Base-by-base conservation (phyloP, 1,140 invertebrate species). In the Idris sp. region DNA sequence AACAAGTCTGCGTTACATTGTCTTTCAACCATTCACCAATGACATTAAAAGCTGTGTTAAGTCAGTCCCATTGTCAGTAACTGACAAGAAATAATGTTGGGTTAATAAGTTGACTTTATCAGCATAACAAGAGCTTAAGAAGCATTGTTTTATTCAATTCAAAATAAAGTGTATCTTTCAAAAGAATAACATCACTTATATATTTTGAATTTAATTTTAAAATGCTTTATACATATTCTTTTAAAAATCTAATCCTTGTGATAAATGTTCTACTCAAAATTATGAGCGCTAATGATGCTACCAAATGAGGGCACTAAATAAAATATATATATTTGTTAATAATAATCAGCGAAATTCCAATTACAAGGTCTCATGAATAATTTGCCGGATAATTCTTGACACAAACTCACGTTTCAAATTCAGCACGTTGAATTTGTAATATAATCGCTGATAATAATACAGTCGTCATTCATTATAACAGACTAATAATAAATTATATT, bases 41-140 rank as follows among this genome's bases (percentile, higher is more conserved):
- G n/a, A n/a, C n/a, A n/a, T 36, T 36, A 16, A 36, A 36, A 36
- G 35, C 35, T 4, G 9, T 15, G 35, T 36, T 9, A 13, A 36
- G 35, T 16, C 15, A 31, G 15, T 46, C 15, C 43, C 31, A 46
- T 46, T 46, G 43, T 46, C n/a, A n/a, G n/a, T n/a, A n/a, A 46
- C 43, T 46, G 43, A 46, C 31, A 35, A 49, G 30, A 35, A 15
- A 10, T 49, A 49, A 35, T 35, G 31, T 49, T 10, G 46, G 11
- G 30, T 49, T 49, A 49, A 49, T 35, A 49, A 49, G 46, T 30
- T 31, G 16, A 49, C n/a, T 35, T 49, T 35, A 35, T 49, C 46
- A 35, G 30, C 46, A 19, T 44, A 25, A 15, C 41, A 30, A 9
- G 25, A 28, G 25, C 11, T 28, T 30, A 28, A 9, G 22, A 15